phyloP scores from a whole-genome alignment of 2,888 invertebrate species.

The Oscheius myriophilus region DNA sequence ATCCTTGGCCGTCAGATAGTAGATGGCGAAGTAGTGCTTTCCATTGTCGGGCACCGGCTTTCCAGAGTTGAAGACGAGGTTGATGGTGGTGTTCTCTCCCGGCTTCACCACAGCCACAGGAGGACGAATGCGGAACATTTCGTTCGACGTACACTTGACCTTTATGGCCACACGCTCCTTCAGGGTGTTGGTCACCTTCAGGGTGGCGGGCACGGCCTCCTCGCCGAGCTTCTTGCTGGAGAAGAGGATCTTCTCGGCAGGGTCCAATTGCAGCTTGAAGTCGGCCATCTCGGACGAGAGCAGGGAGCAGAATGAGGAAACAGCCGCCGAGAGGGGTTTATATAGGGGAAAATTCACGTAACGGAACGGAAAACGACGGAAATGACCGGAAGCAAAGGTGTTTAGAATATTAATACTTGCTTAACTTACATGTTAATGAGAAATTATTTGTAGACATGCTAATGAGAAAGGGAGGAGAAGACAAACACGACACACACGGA shows the following conservation, averaged over 20 bases:
- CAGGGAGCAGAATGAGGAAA: too few relatives aligned
- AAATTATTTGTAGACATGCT: too few relatives aligned
- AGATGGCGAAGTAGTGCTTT: conserved; percentile 64
- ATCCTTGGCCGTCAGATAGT: conserved; percentile 31
- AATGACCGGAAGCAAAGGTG: too few relatives aligned
- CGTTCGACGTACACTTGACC: too few relatives aligned
- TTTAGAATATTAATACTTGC: too few relatives aligned
- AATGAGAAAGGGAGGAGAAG: too few relatives aligned
- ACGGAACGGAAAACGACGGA: too few relatives aligned
- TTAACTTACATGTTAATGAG: too few relatives aligned
- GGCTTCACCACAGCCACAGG: conserved; percentile 51
- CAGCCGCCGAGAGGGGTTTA: too few relatives aligned
- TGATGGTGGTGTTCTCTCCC: conserved; percentile 29
- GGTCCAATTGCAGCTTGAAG: conserved; percentile 42
- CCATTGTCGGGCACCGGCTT: conserved; percentile 54
- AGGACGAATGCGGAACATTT: conserved; percentile 59
- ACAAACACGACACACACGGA: too few relatives aligned
- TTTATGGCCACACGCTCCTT: conserved; percentile 50
- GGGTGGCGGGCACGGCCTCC: conserved; percentile 33
- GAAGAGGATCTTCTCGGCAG: conserved; percentile 48
- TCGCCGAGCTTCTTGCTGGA: conserved; percentile 48
- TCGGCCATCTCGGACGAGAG: too few relatives aligned
- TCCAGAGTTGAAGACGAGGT: conserved; percentile 45
- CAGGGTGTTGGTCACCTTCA: conserved; percentile 56
- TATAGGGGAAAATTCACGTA: too few relatives aligned